Percentiles rank a stretch among this genome's conserved stretches.
Evolutionary conservation across 2,113 vertebrate genomes (phyloP).

Genomic region (Actenoides hombroni): DNA sequence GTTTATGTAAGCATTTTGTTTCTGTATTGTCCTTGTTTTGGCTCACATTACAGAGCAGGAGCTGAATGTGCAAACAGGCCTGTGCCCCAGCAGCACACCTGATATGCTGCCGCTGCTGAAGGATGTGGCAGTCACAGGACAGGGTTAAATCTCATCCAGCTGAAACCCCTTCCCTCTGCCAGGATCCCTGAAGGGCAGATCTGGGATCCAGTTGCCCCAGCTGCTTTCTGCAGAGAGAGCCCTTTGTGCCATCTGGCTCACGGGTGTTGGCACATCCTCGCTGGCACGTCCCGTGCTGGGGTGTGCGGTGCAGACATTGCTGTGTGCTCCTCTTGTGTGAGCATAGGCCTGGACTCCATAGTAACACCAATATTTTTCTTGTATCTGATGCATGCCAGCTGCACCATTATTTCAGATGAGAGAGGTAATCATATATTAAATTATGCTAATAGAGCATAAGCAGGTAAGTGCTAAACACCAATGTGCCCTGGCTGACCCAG

Average conservation of each 20-base stretch:
- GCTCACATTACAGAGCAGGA: not conserved
- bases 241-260: not conserved
- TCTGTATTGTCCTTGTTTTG: fast-evolving
- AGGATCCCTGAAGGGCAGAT: not conserved
- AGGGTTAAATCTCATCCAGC: not conserved
- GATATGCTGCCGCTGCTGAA: not conserved
- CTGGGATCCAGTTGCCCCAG: not conserved
- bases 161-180: not conserved
- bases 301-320: fast-evolving
- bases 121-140: fast-evolving
- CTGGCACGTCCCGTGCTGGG: not conserved
- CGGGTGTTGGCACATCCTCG: not conserved
- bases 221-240: not conserved
- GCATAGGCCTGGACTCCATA: not conserved
- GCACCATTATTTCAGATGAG: not conserved
- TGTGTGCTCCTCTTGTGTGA: fast-evolving
- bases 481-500: not conserved
- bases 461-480: not conserved
- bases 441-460: not conserved
- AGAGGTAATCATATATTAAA: not conserved
- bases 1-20: not conserved
- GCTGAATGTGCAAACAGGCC: not conserved
- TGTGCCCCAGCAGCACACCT: not conserved
- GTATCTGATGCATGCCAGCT: not conserved
- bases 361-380: fast-evolving